phyloP scores from a whole-genome alignment of 2,888 invertebrate species.

The Pseudeuparius sepicola region DNA sequence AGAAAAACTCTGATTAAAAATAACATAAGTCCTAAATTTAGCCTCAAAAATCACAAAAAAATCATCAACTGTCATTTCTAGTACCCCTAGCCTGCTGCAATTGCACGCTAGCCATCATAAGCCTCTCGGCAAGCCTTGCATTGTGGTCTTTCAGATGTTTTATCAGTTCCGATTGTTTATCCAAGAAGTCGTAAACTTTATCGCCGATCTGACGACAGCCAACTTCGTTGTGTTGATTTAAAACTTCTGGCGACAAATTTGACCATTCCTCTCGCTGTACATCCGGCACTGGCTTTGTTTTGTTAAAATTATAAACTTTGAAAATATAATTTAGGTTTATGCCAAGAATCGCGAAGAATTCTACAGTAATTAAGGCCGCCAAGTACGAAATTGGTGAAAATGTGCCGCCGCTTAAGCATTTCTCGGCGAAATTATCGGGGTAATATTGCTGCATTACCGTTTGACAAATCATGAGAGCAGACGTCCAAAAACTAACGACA shows the following conservation, averaged over 20 bases:
- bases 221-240: constrained; percentile 42
- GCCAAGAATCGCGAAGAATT: constrained; percentile 41
- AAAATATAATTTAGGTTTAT: constrained; percentile 48
- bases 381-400: constrained; percentile 50
- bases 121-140: constrained; percentile 51
- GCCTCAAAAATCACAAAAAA: too few species aligned
- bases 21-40: too few species aligned
- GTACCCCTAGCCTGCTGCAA: constrained; percentile 28
- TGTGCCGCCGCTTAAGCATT: constrained; percentile 42
- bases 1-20: too few species aligned
- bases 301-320: constrained; percentile 51
- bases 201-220: constrained; percentile 42
- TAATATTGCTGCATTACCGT: constrained; percentile 49
- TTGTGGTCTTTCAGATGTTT: constrained; percentile 58
- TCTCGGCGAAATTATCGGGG: constrained; percentile 41
- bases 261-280: constrained; percentile 53
- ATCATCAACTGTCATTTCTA: constrained; percentile 6
- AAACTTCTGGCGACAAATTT: constrained; percentile 41
- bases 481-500: constrained; percentile 54
- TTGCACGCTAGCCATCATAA: constrained; percentile 50
- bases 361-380: constrained; percentile 43
- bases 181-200: constrained; percentile 49
- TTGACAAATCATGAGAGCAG: constrained; percentile 44
- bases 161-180: constrained; percentile 63
- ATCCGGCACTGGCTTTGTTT: constrained; percentile 48